Conservation (phyloP, 30 jellyfish, hydroid and myxozoan genomes). For the Pelagia noctiluca region DNA sequence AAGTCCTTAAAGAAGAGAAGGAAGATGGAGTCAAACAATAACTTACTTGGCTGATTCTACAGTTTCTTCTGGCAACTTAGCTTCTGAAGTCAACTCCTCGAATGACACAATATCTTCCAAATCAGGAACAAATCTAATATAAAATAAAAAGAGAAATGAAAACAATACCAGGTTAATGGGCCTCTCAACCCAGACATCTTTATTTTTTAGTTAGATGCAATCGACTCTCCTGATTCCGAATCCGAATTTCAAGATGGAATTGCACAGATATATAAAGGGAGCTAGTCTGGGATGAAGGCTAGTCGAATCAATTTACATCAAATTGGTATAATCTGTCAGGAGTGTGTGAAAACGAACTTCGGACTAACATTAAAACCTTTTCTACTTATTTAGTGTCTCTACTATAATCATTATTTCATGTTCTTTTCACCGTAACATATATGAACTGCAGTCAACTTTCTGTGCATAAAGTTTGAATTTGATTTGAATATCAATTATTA, state of each 20-base stretch:
- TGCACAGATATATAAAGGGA: background rate
- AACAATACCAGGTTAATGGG: background rate
- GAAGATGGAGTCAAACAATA: background rate
- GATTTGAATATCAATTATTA: too few species aligned
- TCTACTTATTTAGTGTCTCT: too few species aligned
- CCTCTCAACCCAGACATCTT: background rate
- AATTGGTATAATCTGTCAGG: background rate
- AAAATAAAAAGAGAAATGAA: background rate
- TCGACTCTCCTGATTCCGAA: too few species aligned
- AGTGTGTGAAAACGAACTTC: too few species aligned
- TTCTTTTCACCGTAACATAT: too few species aligned
- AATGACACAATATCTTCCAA: constrained; percentile 90
- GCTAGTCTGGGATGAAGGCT: too few species aligned
- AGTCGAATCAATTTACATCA: background rate
- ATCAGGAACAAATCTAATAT: constrained; percentile 86
- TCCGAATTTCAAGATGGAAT: background rate
- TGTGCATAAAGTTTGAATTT: too few species aligned
- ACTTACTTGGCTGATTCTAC: constrained; percentile 88
- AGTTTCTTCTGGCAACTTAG: constrained; percentile 84
- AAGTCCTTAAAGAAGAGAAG: background rate
- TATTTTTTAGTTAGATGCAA: background rate
- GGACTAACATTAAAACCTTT: too few species aligned
- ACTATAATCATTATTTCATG: too few species aligned
- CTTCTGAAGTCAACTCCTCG: constrained; percentile 90
- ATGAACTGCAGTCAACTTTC: too few species aligned